Evolutionary conservation across 2,888 invertebrate genomes (phyloP), one percentile per base, ranked within the genome.

Genomic region (Ectemnius cavifrons): DNA sequence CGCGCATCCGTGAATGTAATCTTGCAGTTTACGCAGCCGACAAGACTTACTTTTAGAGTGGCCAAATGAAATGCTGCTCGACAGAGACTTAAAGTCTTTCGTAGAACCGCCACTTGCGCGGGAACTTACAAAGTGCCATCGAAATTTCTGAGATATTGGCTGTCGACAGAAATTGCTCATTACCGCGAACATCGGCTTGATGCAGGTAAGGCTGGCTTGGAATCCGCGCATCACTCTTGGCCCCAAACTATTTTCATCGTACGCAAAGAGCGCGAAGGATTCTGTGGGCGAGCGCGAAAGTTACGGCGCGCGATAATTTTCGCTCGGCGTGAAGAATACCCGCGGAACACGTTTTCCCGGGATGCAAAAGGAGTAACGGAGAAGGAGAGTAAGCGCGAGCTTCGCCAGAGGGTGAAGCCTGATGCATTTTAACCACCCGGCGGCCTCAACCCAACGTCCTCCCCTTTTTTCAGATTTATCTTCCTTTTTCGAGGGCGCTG

Each of bases 231-330:
- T 78, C 79, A 68, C 72, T 79, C 77, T 69, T 74, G 45, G 47
- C 56, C 45, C 67, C 66, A 56, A 76, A 72, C 72, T 37, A 71
- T 71, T 80, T 75, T 69, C 69, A 72, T 72, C 63, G 77, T 60
- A 56, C 75, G 59, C 56, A 63, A 59, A 67, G 37, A 75, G 72
- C 57, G 73, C 72, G 63, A 67, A 78, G 69, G 71, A 76, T 78
- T 71, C 65, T 57, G 78, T 57, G 49, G 67, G 67, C 67, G 16
- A 61, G 72, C 67, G 66, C 65, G 57, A 62, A 79, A 77, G 79
- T 76, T 79, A 79, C 77, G 75, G 56, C 62, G 64, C 14, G 64
- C 80, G 73, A 82, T 82, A 82, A 82, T 80, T 82, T 80, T 76
- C 71, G 73, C 56, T 49, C 67, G 66, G 70, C 80, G 68, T 66